A percentile compares a stretch with the other conserved stretches of the same genome.
These are phyloP conservation scores for Aegotheles bennettii DNA, from an alignment of 2,113 vertebrate species.

Conservation along the genomic window DNA sequence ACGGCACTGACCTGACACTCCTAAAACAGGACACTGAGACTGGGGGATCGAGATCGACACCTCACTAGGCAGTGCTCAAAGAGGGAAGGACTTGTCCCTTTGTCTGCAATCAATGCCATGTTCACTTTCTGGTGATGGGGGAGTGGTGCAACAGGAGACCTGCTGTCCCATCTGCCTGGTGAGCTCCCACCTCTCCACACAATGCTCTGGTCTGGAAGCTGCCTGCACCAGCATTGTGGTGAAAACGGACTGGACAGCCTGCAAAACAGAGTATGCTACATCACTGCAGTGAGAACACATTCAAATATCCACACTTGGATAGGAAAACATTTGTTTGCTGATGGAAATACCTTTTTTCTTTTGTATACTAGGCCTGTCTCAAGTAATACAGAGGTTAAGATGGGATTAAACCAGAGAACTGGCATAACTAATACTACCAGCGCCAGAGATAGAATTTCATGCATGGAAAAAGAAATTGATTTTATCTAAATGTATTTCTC, in stretches of 20 bases:
- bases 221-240: background rate
- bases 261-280: background rate
- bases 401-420: background rate
- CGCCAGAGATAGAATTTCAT: background rate
- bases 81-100: background rate
- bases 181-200: background rate
- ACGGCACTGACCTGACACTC: background rate
- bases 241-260: background rate
- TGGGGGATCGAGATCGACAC: accelerated
- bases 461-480: background rate
- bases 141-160: background rate
- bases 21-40: background rate
- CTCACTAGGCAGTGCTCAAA: background rate
- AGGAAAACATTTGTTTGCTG: background rate
- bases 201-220: background rate
- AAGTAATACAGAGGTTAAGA: background rate
- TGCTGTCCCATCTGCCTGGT: background rate
- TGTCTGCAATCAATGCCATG: accelerated
- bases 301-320: background rate
- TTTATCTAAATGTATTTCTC: background rate
- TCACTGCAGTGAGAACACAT: background rate
- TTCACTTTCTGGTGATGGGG: background rate
- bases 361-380: accelerated
- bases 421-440: background rate
- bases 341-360: background rate